Percentiles rank a stretch among this genome's conserved stretches.
These are phyloP conservation scores for Sebastes kiyomatsui DNA, from an alignment of 2,797 vertebrate species.

Conservation along the genomic window DNA sequence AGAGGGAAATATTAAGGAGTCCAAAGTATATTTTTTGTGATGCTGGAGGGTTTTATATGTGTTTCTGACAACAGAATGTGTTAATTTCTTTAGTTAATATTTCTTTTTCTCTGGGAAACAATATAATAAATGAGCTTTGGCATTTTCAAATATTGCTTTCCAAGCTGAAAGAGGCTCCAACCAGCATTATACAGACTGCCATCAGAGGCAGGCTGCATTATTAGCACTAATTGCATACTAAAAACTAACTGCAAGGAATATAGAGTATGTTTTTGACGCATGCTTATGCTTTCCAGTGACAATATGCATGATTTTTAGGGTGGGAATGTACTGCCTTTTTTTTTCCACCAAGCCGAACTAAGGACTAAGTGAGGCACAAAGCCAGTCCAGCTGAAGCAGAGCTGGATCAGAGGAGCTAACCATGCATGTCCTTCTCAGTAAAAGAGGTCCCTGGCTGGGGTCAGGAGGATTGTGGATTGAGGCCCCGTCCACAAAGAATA, in stretches of 20 bases:
- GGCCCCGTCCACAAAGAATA: conserved; percentile 36
- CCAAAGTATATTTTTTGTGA: not conserved
- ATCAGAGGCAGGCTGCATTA: not conserved
- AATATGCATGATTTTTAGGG: not conserved
- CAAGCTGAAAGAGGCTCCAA: not conserved
- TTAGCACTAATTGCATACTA: not conserved
- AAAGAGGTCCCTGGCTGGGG: conserved; percentile 19
- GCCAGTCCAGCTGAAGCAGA: conserved; percentile 14
- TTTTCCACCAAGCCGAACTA: not conserved
- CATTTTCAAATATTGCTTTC: not conserved
- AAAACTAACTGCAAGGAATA: not conserved
- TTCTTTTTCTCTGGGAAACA: not conserved
- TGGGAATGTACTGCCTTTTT: not conserved
- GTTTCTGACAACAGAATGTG: not conserved
- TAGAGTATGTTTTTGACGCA: not conserved
- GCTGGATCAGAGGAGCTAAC: conserved; percentile 37
- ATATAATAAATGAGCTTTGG: not conserved
- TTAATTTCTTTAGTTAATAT: not conserved
- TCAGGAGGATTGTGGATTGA: conserved; percentile 37
- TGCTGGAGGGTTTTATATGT: not conserved
- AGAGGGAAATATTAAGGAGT: not conserved
- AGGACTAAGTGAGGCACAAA: conserved; percentile 15
- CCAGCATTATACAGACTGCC: not conserved
- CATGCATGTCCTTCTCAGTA: conserved; percentile 41
- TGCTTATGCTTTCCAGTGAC: not conserved